Conservation (phyloP, 2,888 invertebrate genomes). For the Apeira syringaria region DNA sequence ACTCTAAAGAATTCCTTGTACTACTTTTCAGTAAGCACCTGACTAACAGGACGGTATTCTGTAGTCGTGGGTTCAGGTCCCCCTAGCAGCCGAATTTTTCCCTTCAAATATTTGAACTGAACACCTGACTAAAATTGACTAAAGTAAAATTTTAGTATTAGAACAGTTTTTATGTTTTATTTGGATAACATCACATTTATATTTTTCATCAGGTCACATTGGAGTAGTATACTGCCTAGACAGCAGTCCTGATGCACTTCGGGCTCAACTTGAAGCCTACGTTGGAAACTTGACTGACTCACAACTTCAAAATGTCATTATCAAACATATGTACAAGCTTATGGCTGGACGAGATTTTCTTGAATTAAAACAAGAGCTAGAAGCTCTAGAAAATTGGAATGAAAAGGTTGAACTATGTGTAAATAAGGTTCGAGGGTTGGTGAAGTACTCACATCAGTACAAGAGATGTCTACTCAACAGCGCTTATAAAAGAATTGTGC, state of each 20-base stretch:
- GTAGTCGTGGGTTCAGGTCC: too few relatives aligned
- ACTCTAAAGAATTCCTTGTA: too few relatives aligned
- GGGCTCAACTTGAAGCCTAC: slow-evolving; percentile 41
- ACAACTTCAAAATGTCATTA: slow-evolving; percentile 40
- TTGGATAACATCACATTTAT: too few relatives aligned
- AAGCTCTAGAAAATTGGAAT: slow-evolving; percentile 33
- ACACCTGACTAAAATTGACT: too few relatives aligned
- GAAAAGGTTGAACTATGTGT: slow-evolving; percentile 41
- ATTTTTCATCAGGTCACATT: slow-evolving; percentile 36
- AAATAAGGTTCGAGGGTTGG: slow-evolving; percentile 29
- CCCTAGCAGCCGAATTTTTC: too few relatives aligned
- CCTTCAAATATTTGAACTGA: too few relatives aligned
- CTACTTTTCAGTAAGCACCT: too few relatives aligned
- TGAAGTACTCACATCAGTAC: slow-evolving; percentile 39
- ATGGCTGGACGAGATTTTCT: slow-evolving; percentile 36
- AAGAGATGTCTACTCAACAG: slow-evolving; percentile 38
- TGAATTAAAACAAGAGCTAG: slow-evolving; percentile 34
- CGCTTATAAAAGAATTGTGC: slow-evolving; percentile 39
- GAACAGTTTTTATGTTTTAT: too few relatives aligned
- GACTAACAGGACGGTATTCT: too few relatives aligned
- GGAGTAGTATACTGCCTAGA: slow-evolving; percentile 49
- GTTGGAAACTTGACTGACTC: slow-evolving; percentile 38
- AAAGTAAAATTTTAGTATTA: too few relatives aligned
- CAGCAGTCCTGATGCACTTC: slow-evolving; percentile 47
- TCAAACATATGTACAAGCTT: slow-evolving; percentile 42